Evolutionary conservation across 2,888 invertebrate species (phyloP), one percentile per base, ranked within the genome.

Genomic region (Drosophila demipolita): DNA sequence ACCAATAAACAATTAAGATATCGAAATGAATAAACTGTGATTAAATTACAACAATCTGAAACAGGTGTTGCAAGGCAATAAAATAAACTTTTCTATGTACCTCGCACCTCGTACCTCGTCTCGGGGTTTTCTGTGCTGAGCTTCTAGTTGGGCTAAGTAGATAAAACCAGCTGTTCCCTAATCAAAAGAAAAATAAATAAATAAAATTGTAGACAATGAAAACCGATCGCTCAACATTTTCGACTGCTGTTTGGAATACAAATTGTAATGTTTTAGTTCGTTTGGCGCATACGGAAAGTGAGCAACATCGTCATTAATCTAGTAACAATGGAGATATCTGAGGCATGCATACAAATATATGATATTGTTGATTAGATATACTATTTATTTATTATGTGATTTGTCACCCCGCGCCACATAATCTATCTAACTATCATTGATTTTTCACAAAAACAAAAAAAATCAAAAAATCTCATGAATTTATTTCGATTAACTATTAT

Each of bases 211-310:
- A 74, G 68, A 45, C 55, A 68, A 45, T 53, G 40, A 62, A 68
- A 76, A 55, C 6, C 61, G 73, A 76, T 76, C 77, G 67, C 55
- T 76, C 55, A 76, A 49, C 38, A 35, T 17, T 57, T 48, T 60
- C 32, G 55, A 64, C 52, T 42, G 49, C 38, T 52, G 38, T 65
- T 70, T 1, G 33, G 32, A 52, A n/a, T 26, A 36, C 2, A 15
- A 36, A 66, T 64, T 66, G 66, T 29, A 61, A 55, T 62, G 32
- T 50, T 65, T 64, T 45, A 48, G 17, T 35, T 53, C 3, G 38
- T 35, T 45, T 48, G 63, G 49, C 52, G 49, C 52, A 58, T 54
- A 49, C 33, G 12, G 6, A 66, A 67, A 48, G 50, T 52, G n/a
- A 40, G 33, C 32, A 58, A 72, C 26, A 48, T 57, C 12, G 50